Evolutionary conservation across 2,888 invertebrate species (phyloP).

Genomic region (Clistopyga incitator): DNA sequence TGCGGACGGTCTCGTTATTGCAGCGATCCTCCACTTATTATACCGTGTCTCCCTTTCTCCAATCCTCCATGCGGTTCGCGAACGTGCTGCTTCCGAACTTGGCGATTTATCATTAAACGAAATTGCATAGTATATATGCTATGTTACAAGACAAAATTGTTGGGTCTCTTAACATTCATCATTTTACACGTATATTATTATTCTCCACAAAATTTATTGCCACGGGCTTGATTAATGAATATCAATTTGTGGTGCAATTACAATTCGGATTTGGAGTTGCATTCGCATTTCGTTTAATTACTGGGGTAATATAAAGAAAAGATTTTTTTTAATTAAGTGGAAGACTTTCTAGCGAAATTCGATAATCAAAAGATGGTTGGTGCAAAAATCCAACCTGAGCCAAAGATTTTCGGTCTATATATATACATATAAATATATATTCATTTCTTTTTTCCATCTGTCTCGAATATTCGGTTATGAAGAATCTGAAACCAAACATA

Average conservation of each 20-base stretch:
- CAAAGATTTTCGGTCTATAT: too few relatives aligned
- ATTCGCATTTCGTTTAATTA: too few relatives aligned
- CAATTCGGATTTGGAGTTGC: neutral
- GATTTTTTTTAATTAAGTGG: too few relatives aligned
- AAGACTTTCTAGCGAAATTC: too few relatives aligned
- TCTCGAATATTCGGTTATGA: too few relatives aligned
- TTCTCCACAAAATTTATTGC: neutral
- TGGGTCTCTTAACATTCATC: neutral
- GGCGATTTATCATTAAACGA: neutral
- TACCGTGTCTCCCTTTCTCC: slow-evolving; percentile 45
- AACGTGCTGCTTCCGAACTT: neutral
- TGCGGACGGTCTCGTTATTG: slow-evolving; percentile 59
- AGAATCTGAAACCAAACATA: too few relatives aligned
- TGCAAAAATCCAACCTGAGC: too few relatives aligned
- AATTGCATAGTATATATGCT: slow-evolving; percentile 1
- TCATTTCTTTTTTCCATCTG: too few relatives aligned
- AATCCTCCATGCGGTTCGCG: neutral
- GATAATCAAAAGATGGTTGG: too few relatives aligned
- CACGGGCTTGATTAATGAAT: neutral
- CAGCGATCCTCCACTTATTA: slow-evolving; percentile 38
- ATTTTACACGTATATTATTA: slow-evolving; percentile 2
- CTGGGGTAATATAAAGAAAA: too few relatives aligned
- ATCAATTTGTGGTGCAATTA: neutral
- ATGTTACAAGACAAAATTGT: neutral
- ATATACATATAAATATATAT: too few relatives aligned